Base-by-base conservation (phyloP, 2,797 vertebrate genomes). In the Cynodonichthys magdalenae region DNA sequence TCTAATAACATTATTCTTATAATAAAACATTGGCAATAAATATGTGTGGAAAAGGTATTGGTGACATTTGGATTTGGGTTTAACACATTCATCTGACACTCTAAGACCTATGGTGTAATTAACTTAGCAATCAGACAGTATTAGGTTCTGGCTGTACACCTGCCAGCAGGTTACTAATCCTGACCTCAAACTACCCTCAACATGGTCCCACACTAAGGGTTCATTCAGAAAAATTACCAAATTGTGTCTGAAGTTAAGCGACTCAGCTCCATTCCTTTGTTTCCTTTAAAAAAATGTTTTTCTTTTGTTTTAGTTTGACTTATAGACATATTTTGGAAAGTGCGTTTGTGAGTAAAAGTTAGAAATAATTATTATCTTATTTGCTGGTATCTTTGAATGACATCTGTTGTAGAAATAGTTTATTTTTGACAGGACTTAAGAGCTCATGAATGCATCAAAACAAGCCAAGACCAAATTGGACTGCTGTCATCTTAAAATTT, bases 21-120 rank as follows among this genome's bases (percentile, higher is more conserved):
- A 15, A 52, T 52, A n/a, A 39, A 8, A 15, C 12, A 63, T 24
- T 9, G 27, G 1, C 34, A 15, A 8, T 29, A 39, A 36, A 29
- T 4, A 28, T 19, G 51, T 49, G 24, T 39, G 36, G 36, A 66
- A 76, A 45, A 53, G n/a, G 39, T 28, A 19, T 50, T 57, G 0
- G 14, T 54, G 54, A 24, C 57, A 53, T 56, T 66, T 67, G 74
- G 64, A 74, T 19, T 10, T 50, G 29, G 62, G 56, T 65, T 85
- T 69, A 69, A 75, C 59, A 57, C 62, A 81, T 64, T 52, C 46
- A 45, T 67, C 65, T 77, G 66, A 69, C 66, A 39, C 55, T 53
- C 61, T 66, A 69, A 79, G 53, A 74, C 78, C 60, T 60, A 79
- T 71, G 74, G 68, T 71, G 60, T 92, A 90, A 92, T 90, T 89